phyloP scores from a whole-genome alignment of 2,888 invertebrate genomes.

The Corbicula japonica region DNA sequence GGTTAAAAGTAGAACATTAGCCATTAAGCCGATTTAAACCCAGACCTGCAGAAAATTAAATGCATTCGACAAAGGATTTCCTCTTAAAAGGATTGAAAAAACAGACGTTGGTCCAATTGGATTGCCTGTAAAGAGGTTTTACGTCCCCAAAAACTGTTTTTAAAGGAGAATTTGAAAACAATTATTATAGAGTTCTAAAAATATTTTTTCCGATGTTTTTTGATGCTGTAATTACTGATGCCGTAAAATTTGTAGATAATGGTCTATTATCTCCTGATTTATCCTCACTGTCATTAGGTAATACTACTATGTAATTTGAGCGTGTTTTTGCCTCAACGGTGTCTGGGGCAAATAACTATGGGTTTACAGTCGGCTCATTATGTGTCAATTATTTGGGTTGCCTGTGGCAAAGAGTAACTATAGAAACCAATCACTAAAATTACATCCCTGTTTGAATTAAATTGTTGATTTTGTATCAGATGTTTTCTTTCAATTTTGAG shows the following conservation, averaged over 20 bases:
- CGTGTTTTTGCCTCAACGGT: conserved; percentile 23
- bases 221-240: too few species aligned
- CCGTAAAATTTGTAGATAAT: too few species aligned
- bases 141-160: too few species aligned
- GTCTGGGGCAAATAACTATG: conserved; percentile 25
- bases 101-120: too few species aligned
- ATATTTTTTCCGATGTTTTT: too few species aligned
- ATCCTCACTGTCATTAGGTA: too few species aligned
- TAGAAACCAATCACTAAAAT: conserved; percentile 55
- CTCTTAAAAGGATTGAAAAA: conserved; percentile 1
- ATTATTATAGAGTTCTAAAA: too few species aligned
- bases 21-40: conserved; percentile 54
- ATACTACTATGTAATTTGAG: conserved; percentile 27
- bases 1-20: conserved; percentile 53
- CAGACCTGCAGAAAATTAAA: conserved; percentile 49
- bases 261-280: too few species aligned
- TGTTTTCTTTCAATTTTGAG: conserved; percentile 21
- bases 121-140: too few species aligned
- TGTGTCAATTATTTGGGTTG: conserved; percentile 61
- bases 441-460: conserved; percentile 35
- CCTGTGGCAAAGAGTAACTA: conserved; percentile 48
- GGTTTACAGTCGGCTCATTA: conserved; percentile 52
- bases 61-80: conserved; percentile 31
- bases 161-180: too few species aligned
- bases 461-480: conserved; percentile 32